Evolutionary conservation across 2,113 vertebrate species (phyloP).

Genomic region (Chamaetylas fuelleborni): DNA sequence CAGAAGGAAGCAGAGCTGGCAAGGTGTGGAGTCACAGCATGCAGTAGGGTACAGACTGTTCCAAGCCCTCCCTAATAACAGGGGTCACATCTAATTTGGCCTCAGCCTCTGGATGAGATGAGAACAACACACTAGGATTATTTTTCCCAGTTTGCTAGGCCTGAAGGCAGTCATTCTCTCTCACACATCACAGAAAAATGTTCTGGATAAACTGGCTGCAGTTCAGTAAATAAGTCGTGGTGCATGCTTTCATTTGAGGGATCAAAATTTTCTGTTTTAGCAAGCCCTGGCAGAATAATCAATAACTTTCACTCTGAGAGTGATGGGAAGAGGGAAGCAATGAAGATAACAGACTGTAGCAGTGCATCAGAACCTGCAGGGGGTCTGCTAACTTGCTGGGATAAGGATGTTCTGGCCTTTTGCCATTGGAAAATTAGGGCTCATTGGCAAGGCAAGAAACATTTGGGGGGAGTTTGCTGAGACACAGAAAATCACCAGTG

Average conservation of each 20-base stretch:
- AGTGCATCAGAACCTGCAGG: not conserved
- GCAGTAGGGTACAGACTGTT: not conserved
- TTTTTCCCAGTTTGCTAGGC: not conserved
- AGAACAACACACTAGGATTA: not conserved
- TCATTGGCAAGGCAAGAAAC: not conserved
- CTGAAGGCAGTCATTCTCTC: not conserved
- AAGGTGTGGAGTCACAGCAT: not conserved
- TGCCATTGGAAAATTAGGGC: not conserved
- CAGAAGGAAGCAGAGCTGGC: not conserved
- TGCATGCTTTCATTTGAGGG: not conserved
- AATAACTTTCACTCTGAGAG: not conserved
- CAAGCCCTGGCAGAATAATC: not conserved
- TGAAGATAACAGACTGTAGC: not conserved
- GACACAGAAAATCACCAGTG: not conserved
- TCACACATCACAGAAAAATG: not conserved
- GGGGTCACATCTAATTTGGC: not conserved
- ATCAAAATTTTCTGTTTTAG: not conserved
- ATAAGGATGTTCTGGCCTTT: not conserved
- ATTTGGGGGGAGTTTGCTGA: not conserved
- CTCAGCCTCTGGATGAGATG: not conserved
- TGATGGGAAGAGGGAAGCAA: not conserved
- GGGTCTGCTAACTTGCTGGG: not conserved
- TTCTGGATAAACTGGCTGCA: not conserved
- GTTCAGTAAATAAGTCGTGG: not conserved
- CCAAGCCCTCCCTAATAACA: not conserved